These are phyloP conservation scores for Aegypius monachus DNA, from an alignment of 2,113 vertebrate genomes.

Conservation along the genomic window DNA sequence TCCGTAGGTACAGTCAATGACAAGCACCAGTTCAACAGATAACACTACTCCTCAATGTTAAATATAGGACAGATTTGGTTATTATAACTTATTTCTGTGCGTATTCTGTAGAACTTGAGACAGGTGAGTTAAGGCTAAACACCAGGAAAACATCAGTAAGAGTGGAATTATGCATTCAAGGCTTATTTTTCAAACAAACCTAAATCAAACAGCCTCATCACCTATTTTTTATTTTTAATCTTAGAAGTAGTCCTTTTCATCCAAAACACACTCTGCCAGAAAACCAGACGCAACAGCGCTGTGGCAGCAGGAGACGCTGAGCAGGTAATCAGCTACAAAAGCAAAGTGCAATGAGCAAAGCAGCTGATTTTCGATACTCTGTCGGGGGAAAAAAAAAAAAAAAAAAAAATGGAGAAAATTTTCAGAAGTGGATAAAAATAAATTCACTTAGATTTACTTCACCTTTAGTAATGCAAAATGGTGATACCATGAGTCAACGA, in stretches of 20 bases:
- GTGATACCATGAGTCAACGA: rapidly evolving
- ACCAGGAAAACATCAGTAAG: background rate
- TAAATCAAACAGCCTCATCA: background rate
- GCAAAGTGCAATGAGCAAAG: background rate
- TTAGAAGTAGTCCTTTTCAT: rapidly evolving
- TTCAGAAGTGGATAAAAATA: background rate
- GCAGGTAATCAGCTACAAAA: background rate
- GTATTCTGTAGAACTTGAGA: rapidly evolving
- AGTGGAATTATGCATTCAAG: rapidly evolving
- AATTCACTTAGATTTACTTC: background rate
- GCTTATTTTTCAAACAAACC: background rate
- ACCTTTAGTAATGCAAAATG: background rate
- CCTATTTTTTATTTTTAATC: rapidly evolving
- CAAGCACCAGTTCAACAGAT: rapidly evolving
- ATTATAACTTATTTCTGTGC: rapidly evolving
- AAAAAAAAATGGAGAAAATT: background rate
- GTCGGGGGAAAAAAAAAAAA: rapidly evolving
- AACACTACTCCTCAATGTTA: rapidly evolving
- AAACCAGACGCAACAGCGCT: rapidly evolving
- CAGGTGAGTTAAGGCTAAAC: background rate
- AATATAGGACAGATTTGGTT: rapidly evolving
- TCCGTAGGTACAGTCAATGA: rapidly evolving
- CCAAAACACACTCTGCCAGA: background rate
- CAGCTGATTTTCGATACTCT: background rate
- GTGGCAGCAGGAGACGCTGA: background rate